phyloP scores from a whole-genome alignment of 64 coral and sea anemone genomes.

The Catalaphyllia jardinei region DNA sequence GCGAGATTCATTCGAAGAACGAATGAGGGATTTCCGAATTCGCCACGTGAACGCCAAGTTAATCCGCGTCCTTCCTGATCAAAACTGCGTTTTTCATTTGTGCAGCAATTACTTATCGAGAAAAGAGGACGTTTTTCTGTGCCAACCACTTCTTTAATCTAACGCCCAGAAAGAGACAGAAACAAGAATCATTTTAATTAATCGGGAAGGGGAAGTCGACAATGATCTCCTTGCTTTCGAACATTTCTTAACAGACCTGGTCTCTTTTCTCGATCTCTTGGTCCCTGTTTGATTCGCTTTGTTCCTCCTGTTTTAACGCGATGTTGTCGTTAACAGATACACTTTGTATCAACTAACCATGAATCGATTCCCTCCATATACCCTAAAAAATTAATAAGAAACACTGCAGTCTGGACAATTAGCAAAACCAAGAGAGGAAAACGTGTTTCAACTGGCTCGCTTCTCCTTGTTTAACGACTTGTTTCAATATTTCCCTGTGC shows the following conservation, averaged over 20 bases:
- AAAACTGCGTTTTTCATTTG: not conserved
- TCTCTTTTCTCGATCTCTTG: not conserved
- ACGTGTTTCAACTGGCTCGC: not conserved
- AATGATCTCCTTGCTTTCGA: not conserved
- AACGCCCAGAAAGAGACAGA: not conserved
- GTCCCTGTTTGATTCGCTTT: not conserved
- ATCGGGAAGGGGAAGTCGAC: not conserved
- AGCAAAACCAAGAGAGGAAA: slow-evolving; percentile 25
- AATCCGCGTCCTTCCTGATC: not conserved
- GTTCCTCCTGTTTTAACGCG: not conserved
- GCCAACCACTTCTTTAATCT: not conserved
- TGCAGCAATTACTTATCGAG: not conserved
- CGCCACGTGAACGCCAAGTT: not conserved
- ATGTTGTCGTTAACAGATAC: not conserved
- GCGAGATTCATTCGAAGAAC: not conserved
- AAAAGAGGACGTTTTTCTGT: not conserved
- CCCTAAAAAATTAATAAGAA: slow-evolving; percentile 53
- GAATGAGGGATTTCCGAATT: not conserved
- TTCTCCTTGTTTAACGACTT: slow-evolving; percentile 38
- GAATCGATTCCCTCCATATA: slow-evolving; percentile 15
- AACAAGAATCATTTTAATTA: slow-evolving; percentile 28
- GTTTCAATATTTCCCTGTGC: slow-evolving; percentile 34
- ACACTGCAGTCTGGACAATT: slow-evolving; percentile 38
- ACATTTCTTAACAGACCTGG: not conserved
- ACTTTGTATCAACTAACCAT: not conserved